Conservation (phyloP, 2,888 invertebrate species). For the Megaustenia siamemsis region DNA sequence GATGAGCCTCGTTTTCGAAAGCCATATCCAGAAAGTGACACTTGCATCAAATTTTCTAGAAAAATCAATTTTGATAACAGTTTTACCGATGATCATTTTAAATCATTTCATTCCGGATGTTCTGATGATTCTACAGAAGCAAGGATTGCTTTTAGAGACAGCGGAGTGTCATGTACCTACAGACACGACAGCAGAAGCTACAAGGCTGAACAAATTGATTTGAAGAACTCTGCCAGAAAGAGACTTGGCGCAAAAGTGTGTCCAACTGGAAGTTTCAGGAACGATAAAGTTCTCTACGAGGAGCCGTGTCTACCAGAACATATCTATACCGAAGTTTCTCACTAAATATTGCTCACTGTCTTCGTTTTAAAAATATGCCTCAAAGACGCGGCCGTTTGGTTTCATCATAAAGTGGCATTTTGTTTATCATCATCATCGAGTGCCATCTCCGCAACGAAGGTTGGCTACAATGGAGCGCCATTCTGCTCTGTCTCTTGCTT, state of each 20-base stretch:
- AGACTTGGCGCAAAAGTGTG: too few relatives aligned
- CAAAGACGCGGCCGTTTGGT: too few relatives aligned
- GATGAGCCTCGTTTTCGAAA: background rate
- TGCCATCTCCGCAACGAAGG: too few relatives aligned
- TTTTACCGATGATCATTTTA: background rate
- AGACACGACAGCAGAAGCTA: background rate
- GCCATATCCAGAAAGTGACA: background rate
- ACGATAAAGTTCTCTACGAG: background rate
- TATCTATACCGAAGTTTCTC: background rate
- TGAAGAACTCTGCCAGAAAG: background rate
- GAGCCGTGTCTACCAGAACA: background rate
- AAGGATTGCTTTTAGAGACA: background rate
- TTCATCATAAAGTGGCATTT: too few relatives aligned
- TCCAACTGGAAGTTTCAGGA: too few relatives aligned
- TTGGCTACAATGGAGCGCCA: too few relatives aligned
- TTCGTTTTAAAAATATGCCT: too few relatives aligned
- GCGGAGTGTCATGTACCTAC: slow-evolving; percentile 1
- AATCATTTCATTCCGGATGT: background rate
- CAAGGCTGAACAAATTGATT: background rate
- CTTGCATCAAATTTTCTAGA: background rate
- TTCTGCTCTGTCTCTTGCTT: too few relatives aligned
- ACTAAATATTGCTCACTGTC: too few relatives aligned
- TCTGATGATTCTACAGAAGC: background rate
- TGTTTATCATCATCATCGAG: too few relatives aligned
- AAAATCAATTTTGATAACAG: background rate